Evolutionary conservation across 2,888 invertebrate species (phyloP).

Genomic region (Gerris lacustris): DNA sequence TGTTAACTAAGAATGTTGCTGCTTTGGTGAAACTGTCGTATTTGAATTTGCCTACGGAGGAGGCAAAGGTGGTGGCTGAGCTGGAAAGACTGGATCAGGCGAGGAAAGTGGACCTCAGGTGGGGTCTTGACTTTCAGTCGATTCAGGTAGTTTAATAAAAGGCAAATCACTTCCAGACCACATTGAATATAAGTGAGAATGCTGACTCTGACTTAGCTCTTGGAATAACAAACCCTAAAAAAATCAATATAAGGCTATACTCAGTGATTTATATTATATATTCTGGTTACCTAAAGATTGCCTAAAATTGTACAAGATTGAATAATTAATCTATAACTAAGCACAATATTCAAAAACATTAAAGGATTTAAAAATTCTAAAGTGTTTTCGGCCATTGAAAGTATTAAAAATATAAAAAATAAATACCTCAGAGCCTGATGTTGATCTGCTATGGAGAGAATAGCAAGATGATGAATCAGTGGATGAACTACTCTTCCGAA

Average conservation of each 20-base stretch:
- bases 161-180: slow-evolving; percentile 41
- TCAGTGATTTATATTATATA: too few species aligned
- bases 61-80: background rate
- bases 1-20: too few species aligned
- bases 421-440: slow-evolving; percentile 38
- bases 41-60: too few species aligned
- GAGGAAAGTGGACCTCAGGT: slow-evolving; percentile 17
- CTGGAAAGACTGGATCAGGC: background rate
- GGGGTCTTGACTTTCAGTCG: slow-evolving; percentile 34
- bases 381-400: background rate
- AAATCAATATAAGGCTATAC: too few species aligned
- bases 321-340: too few species aligned
- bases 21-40: too few species aligned
- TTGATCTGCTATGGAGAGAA: slow-evolving; percentile 46
- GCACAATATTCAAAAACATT: too few species aligned
- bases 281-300: too few species aligned
- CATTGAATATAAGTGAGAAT: slow-evolving; percentile 41
- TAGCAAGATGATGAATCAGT: slow-evolving; percentile 47
- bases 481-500: slow-evolving; percentile 48
- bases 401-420: slow-evolving; percentile 6
- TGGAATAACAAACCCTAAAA: slow-evolving; percentile 17
- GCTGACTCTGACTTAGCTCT: slow-evolving; percentile 35
- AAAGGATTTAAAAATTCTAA: too few species aligned
- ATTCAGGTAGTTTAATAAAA: slow-evolving; percentile 40
- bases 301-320: too few species aligned